Evolutionary conservation across 2,797 vertebrate genomes (phyloP), one percentile per base, ranked within the genome.

Genomic region (Catostomus latipinnis): DNA sequence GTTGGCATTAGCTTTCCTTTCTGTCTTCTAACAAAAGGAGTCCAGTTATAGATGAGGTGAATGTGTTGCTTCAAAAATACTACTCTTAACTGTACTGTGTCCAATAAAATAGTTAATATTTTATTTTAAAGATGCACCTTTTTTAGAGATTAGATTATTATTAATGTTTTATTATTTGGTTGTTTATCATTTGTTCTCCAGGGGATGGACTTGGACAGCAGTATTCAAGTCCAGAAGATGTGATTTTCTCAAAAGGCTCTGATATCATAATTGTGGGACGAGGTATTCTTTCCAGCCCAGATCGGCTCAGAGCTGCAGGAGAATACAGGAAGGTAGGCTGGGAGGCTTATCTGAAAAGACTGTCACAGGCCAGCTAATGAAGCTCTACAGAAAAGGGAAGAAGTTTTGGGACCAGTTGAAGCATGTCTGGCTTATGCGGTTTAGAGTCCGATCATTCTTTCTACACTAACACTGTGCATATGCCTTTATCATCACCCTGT

Each of bases 221-320:
- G 90, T 99, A 99, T 89, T 88, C 88, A 49, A 96, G 89, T 66
- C 96, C 96, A 0, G 91, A 94, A 72, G 95, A 98, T 12, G 95
- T 98, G 22, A 93, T 99, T 80, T 72, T 73, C 46, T 87, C 81
- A 74, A 95, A 93, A 87, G 93, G 94, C 81, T 97, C 95, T 53
- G 98, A 99, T 81, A 81, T 99, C 92, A 94, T 99, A 89, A 97
- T 99, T 10, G 97, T 99, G 22, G 97, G 97, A 76, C 95, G 97
- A 45, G 98, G 97, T 12, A 96, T 99, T 82, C 83, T 96, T 84
- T 87, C 91, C 43, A 94, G 93, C 0, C 13, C 94, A 1, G 92
- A 95, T 86, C 90, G 53, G 69, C 82, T 89, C 74, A 88, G 93
- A 58, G 94, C 95, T 49, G 95, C 96, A 0, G 95, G 97, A 88